phyloP scores from a whole-genome alignment of 2,797 vertebrate species.

The Paedocypris micromegethes region DNA sequence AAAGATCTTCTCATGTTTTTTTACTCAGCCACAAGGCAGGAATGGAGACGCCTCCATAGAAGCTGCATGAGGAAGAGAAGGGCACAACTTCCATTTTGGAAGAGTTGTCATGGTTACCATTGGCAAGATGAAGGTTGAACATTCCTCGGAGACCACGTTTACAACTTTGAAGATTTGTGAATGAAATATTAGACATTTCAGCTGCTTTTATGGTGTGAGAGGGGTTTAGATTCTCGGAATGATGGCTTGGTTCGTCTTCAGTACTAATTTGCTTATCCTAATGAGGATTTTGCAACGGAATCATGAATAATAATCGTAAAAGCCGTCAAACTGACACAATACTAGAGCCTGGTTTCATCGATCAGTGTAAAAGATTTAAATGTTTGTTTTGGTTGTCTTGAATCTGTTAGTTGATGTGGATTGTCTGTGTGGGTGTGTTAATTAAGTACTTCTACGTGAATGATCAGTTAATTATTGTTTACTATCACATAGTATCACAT shows the following conservation, averaged over 20 bases:
- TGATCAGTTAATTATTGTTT: background rate
- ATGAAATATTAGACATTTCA: constrained; percentile 4
- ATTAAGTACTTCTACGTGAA: background rate
- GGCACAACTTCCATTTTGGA: background rate
- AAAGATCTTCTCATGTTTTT: constrained; percentile 20
- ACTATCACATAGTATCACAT: no score
- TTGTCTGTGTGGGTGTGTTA: background rate
- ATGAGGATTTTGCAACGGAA: background rate
- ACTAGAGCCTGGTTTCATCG: background rate
- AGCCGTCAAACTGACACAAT: constrained; percentile 8
- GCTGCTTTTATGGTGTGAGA: constrained; percentile 6
- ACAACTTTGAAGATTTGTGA: constrained; percentile 10
- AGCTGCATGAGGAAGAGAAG: constrained; percentile 61
- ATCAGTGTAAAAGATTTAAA: background rate
- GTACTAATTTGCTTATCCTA: background rate
- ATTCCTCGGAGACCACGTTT: constrained; percentile 24
- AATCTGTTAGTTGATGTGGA: constrained; percentile 7
- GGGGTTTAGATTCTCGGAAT: background rate
- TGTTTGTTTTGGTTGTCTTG: background rate
- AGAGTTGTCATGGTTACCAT: constrained; percentile 1
- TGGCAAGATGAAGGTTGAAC: constrained; percentile 12
- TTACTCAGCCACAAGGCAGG: constrained; percentile 86
- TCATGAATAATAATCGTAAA: constrained; percentile 4
- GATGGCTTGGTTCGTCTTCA: background rate
- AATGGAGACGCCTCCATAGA: constrained; percentile 81